Evolutionary conservation across 2,888 invertebrate species (phyloP), one percentile per base, ranked within the genome.

Genomic region (Himalopsyche tibetana): DNA sequence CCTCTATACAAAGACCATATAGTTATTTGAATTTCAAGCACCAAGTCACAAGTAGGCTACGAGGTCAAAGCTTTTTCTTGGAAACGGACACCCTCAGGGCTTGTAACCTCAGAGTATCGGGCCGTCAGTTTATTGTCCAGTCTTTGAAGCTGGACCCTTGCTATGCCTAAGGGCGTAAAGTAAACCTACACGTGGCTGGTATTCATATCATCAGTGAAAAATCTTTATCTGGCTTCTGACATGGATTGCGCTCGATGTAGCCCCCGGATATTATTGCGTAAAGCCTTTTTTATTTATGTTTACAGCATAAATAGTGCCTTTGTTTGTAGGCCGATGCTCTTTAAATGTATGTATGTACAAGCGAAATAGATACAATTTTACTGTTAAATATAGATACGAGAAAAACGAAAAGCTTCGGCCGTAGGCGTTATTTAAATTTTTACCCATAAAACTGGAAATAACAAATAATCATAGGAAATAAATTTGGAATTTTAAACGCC

Each of bases 231-330:
- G n/a, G 63, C 63, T 28, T 9, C 63, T 63, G 63, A 63, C 63
- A 19, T 63, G 63, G 63, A 63, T 63, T 63, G 19, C 63, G 63
- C 63, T 63, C 63, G n/a, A 63, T 63, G 28, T 63, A 6, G 63
- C 63, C 63, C 19, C 4, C 2, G 63, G 63, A 19, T 63, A 63
- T 63, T n/a, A 63, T 63, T 63, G 28, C 63, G 63, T 63, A 63
- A 5, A 63, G 63, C 63, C n/a, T 19, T 63, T 63, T 63, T 63
- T 63, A 63, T 63, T 63, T 63, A 63, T 63, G 63, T 63, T 63
- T 63, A 63, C 63, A 63, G 28, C 63, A 63, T 63, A 63, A 63
- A 63, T 63, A 63, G 63, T 63, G 63, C 63, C 63, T 63, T 63
- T 63, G 63, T 63, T 63, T 63, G 63, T 63, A 28, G 19, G 19